Evolutionary conservation across 2,113 vertebrate species (phyloP).

Genomic region (Gambusia holbrooki): DNA sequence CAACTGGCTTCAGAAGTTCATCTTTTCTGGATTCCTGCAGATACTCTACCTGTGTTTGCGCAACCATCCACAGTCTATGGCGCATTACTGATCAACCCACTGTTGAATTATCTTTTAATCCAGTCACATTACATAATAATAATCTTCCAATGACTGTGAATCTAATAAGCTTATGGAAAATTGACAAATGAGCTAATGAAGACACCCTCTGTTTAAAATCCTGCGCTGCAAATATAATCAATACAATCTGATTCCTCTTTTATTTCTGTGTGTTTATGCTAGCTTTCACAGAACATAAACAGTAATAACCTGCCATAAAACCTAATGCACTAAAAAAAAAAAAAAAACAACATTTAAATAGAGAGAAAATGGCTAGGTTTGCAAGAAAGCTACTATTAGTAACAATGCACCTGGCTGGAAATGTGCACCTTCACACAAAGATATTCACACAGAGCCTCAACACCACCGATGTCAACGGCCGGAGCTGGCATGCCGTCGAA

Average conservation of each 20-base stretch:
- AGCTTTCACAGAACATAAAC: neutral
- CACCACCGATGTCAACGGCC: conserved; percentile 32
- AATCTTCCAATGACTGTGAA: conserved; percentile 36
- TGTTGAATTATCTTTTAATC: conserved; percentile 25
- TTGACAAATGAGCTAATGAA: conserved; percentile 19
- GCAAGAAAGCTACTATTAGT: conserved; percentile 20
- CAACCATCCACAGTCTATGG: neutral
- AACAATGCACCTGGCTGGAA: conserved; percentile 16
- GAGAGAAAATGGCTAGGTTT: neutral
- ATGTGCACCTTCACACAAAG: conserved; percentile 16
- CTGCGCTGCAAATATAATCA: neutral
- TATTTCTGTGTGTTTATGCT: neutral
- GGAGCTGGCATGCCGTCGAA: conserved; percentile 18
- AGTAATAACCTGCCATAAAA: conserved; percentile 3
- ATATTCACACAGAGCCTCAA: conserved; percentile 4
- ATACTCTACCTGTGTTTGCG: neutral
- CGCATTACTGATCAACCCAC: conserved; percentile 10
- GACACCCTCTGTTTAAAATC: neutral
- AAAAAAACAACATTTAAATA: neutral
- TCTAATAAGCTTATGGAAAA: conserved; percentile 18
- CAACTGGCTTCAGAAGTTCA: too few relatives aligned
- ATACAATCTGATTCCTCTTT: neutral
- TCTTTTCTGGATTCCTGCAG: neutral
- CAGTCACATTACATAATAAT: conserved; percentile 49
- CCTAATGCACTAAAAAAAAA: neutral